Evolutionary conservation across 2,113 vertebrate species (phyloP).

Genomic region (Ellobius talpinus): DNA sequence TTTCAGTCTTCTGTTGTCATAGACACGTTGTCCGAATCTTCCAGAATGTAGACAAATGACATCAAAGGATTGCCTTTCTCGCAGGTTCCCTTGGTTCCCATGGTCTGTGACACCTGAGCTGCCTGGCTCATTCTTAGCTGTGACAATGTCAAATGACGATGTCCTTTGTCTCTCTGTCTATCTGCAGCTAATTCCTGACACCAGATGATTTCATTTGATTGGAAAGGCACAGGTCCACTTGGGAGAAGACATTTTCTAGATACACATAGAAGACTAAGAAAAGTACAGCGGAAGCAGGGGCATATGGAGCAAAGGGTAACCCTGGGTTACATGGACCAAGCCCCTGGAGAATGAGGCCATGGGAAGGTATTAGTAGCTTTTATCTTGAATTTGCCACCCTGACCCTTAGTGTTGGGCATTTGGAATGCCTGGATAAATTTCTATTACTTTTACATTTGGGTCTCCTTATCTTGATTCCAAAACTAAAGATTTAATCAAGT

Average conservation of each 20-base stretch:
- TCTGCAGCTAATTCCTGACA: conserved; percentile 11
- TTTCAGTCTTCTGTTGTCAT: not conserved
- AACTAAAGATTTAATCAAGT: not conserved
- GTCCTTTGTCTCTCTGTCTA: not conserved
- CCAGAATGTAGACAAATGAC: not conserved
- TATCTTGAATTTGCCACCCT: not conserved
- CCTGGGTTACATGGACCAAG: too few species aligned
- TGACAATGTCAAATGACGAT: not conserved
- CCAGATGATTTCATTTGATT: not conserved
- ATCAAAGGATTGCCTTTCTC: not conserved
- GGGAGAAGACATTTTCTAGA: conserved; percentile 20
- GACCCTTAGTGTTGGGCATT: not conserved
- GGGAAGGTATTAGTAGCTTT: not conserved
- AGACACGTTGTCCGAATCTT: not conserved
- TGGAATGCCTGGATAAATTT: not conserved
- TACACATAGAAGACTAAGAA: not conserved
- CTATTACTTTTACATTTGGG: not conserved
- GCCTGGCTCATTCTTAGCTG: not conserved
- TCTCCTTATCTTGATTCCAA: not conserved
- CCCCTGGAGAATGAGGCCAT: not conserved
- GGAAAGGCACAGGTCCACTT: conserved; percentile 16
- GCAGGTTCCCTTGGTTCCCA: not conserved
- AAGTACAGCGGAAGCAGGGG: not conserved
- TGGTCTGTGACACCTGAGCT: not conserved
- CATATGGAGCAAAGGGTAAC: not conserved